phyloP scores from a whole-genome alignment of 2,888 invertebrate species.

The Polydrusus pterygomalis region DNA sequence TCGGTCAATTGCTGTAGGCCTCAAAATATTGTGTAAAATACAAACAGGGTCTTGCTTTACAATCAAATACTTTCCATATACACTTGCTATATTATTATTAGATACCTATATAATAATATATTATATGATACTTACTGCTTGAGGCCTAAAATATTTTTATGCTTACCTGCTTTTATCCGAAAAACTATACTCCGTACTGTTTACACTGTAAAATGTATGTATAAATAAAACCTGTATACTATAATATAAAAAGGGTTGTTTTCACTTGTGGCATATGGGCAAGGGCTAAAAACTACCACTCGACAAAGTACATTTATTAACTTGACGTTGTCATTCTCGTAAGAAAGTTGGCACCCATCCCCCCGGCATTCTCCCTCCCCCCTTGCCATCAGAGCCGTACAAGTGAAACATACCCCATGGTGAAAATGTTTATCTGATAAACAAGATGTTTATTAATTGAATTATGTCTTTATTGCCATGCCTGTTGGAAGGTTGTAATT shows the following conservation, averaged over 20 bases:
- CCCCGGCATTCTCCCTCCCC: no score
- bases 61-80: conserved; percentile 42
- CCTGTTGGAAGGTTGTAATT: no score
- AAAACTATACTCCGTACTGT: not conserved
- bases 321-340: no score
- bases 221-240: no score
- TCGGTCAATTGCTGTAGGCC: no score
- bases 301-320: no score
- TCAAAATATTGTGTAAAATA: conserved; percentile 37
- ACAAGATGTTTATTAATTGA: not conserved
- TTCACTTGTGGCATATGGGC: no score
- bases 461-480: no score
- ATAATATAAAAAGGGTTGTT: no score
- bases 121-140: conserved; percentile 28
- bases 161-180: conserved; percentile 14
- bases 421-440: not conserved
- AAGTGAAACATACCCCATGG: not conserved
- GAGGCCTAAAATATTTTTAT: conserved; percentile 33
- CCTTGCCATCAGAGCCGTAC: not conserved
- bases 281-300: no score
- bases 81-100: conserved; percentile 20
- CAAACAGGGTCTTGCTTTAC: conserved; percentile 53
- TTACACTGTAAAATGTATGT: not conserved
- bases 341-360: no score
- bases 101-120: conserved; percentile 26